phyloP scores from a whole-genome alignment of 2,888 invertebrate species.

The Sphinx pinastri region DNA sequence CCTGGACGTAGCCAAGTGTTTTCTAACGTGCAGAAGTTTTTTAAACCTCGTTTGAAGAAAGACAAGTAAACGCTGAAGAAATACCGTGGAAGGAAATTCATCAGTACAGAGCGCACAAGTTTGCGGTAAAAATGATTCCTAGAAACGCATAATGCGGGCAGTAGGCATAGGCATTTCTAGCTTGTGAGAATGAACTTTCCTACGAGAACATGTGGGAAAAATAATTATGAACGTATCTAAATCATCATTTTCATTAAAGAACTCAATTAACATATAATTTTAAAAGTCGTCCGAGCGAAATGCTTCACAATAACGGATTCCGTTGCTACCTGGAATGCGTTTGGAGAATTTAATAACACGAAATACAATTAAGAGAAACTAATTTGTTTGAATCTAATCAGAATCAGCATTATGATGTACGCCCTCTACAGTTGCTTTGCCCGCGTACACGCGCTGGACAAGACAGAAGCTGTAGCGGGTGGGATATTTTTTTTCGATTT shows the following conservation, averaged over 20 bases:
- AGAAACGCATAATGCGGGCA: too few relatives aligned
- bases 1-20: too few relatives aligned
- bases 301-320: conserved; percentile 5
- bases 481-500: not conserved
- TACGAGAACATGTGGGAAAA: too few relatives aligned
- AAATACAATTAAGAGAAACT: conserved; percentile 50
- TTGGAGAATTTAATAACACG: conserved; percentile 19
- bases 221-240: not conserved
- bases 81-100: too few relatives aligned
- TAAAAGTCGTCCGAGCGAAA: conserved; percentile 13
- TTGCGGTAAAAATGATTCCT: too few relatives aligned
- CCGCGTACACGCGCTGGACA: conserved; percentile 52
- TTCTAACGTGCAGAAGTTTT: too few relatives aligned
- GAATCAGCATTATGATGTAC: conserved; percentile 66
- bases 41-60: too few relatives aligned
- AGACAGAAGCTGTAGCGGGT: conserved; percentile 45
- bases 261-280: conserved; percentile 8
- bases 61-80: too few relatives aligned
- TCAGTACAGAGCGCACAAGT: too few relatives aligned
- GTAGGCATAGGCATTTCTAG: too few relatives aligned
- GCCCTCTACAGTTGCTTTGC: conserved; percentile 60
- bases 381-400: conserved; percentile 76
- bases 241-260: not conserved
- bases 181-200: too few relatives aligned
- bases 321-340: conserved; percentile 8